phyloP scores from a whole-genome alignment of 1,140 invertebrate genomes.

The Probaryconus sp. region DNA sequence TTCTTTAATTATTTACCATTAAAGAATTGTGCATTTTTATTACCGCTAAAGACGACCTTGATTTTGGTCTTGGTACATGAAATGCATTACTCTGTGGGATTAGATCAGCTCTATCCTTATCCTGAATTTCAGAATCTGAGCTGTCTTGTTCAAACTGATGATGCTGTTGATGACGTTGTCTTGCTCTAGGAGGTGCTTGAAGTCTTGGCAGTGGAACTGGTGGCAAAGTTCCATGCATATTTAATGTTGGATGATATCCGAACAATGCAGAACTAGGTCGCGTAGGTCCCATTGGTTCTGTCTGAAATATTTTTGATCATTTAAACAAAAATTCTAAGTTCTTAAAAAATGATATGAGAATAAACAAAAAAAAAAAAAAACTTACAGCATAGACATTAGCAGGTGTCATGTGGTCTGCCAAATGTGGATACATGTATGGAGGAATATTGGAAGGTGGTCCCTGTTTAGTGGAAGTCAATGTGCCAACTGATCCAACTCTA shows the following conservation, averaged over 20 bases:
- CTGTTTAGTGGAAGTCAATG: constrained; percentile 80
- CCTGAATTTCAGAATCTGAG: constrained; percentile 81
- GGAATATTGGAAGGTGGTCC: constrained; percentile 73
- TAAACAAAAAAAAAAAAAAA: no score
- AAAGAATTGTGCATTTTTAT: constrained; percentile 54
- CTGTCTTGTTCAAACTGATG: constrained; percentile 75
- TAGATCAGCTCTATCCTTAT: constrained; percentile 86
- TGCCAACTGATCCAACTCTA: constrained; percentile 77
- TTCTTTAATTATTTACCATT: no score
- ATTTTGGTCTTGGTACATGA: constrained; percentile 87
- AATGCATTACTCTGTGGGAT: constrained; percentile 79
- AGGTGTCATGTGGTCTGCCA: constrained; percentile 89
- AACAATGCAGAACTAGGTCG: constrained; percentile 90
- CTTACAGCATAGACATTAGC: constrained; percentile 88
- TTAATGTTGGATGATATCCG: constrained; percentile 85
- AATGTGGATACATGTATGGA: constrained; percentile 85
- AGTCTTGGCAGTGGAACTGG: constrained; percentile 86
- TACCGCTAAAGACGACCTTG: constrained; percentile 85
- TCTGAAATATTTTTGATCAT: constrained; percentile 71
- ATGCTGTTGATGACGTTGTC: constrained; percentile 59
- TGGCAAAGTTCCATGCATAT: constrained; percentile 81
- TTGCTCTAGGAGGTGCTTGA: constrained; percentile 70
- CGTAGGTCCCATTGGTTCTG: constrained; percentile 83
- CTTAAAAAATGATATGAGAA: no score
- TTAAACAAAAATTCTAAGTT: no score